Evolutionary conservation across 2,797 vertebrate species (phyloP).

Genomic region (Anableps anableps): DNA sequence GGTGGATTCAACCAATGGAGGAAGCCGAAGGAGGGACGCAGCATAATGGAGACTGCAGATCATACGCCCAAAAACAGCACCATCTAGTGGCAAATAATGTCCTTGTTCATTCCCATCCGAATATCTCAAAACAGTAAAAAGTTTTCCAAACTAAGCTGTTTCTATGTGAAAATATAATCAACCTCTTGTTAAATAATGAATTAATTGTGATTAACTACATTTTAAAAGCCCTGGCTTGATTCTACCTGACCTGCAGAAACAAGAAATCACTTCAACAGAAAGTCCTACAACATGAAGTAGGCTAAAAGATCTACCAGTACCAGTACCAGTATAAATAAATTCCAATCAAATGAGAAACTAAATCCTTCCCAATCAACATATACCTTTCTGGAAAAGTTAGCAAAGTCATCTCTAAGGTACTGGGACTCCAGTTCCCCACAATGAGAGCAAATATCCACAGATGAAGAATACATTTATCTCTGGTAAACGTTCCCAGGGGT

Average conservation of each 20-base stretch:
- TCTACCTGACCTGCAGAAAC: too few relatives aligned
- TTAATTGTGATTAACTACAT: not conserved
- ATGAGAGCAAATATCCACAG: not conserved
- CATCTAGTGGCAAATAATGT: slow-evolving; percentile 54
- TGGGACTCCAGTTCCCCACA: too few relatives aligned
- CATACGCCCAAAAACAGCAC: slow-evolving; percentile 34
- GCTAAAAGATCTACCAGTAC: too few relatives aligned
- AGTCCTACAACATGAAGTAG: too few relatives aligned
- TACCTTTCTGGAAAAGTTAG: not conserved
- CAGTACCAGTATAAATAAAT: not conserved
- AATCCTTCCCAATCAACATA: not conserved
- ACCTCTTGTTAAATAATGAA: not conserved
- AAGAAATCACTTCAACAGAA: too few relatives aligned
- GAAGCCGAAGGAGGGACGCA: slow-evolving; percentile 58
- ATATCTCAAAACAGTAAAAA: not conserved
- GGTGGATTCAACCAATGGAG: slow-evolving; percentile 61
- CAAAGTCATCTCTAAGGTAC: too few relatives aligned
- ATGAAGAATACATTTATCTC: not conserved
- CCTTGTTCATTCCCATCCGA: slow-evolving; percentile 18
- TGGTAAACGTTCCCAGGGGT: not conserved
- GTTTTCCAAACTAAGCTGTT: not conserved
- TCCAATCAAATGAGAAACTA: not conserved
- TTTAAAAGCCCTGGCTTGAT: not conserved
- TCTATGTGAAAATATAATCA: not conserved
- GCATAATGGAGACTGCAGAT: slow-evolving; percentile 70